phyloP scores from a whole-genome alignment of 2,113 vertebrate genomes.

The Aplodontia rufa region DNA sequence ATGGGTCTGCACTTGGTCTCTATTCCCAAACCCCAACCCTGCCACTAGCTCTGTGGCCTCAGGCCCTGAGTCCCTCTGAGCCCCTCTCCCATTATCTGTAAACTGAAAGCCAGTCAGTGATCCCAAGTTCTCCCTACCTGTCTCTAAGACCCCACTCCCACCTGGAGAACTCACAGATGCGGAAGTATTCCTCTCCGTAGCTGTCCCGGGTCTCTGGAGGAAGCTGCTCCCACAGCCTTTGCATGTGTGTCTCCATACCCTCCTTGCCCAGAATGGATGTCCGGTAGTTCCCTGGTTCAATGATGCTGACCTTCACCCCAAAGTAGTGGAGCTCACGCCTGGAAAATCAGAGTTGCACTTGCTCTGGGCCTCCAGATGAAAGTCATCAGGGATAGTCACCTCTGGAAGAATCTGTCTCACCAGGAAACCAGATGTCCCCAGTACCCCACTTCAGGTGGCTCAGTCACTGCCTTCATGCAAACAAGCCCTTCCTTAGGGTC shows the following conservation, averaged over 20 bases:
- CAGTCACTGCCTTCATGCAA: not conserved
- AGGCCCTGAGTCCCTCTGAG: not conserved
- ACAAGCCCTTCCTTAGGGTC: not conserved
- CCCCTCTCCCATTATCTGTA: not conserved
- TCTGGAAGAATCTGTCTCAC: not conserved
- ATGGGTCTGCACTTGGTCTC: not conserved
- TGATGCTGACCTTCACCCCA: constrained; percentile 82
- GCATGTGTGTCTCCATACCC: not conserved
- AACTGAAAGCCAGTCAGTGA: not conserved
- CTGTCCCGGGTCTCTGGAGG: constrained; percentile 79
- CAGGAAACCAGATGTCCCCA: not conserved
- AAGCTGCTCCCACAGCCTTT: constrained; percentile 79
- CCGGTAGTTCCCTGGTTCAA: constrained; percentile 83
- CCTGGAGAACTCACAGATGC: constrained; percentile 75
- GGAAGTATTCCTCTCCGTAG: constrained; percentile 84
- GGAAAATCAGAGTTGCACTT: not conserved
- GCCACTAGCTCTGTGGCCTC: not conserved
- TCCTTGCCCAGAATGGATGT: constrained; percentile 66
- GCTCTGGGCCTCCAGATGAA: not conserved
- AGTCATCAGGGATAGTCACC: not conserved
- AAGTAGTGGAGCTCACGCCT: constrained; percentile 83
- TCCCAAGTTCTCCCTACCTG: not conserved
- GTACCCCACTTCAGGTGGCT: not conserved
- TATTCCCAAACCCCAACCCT: not conserved
- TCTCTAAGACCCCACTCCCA: not conserved